Evolutionary conservation across 2,113 vertebrate species (phyloP).

Genomic region (Bostrychus sinensis): DNA sequence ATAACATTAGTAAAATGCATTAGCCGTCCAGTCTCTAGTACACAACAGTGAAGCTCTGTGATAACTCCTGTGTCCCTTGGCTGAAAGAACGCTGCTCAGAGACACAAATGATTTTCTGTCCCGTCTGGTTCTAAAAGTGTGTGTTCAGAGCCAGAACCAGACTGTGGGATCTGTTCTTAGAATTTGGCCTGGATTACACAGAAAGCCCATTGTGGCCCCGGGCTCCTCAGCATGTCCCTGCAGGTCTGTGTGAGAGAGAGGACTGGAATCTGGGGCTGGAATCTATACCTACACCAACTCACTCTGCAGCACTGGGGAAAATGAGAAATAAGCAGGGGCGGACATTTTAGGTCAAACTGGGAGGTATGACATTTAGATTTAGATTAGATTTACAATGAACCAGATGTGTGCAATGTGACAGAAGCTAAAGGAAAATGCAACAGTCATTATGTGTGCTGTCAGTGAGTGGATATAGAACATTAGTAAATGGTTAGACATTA

Average conservation of each 20-base stretch:
- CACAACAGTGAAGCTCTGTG: no score
- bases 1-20: no score
- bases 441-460: neutral
- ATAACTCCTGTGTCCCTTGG: neutral
- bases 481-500: neutral
- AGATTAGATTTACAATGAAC: no score
- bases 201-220: slow-evolving; percentile 53
- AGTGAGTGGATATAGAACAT: neutral
- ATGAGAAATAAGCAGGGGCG: neutral
- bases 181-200: slow-evolving; percentile 34
- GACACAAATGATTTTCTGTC: slow-evolving; percentile 18
- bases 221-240: slow-evolving; percentile 63
- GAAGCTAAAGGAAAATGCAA: no score
- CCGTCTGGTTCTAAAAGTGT: neutral
- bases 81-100: neutral
- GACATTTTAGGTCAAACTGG: neutral
- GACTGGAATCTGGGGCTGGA: slow-evolving; percentile 58
- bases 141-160: slow-evolving; percentile 17
- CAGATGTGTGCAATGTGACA: no score
- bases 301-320: neutral
- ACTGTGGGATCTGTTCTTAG: slow-evolving; percentile 4
- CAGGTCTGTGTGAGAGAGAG: slow-evolving; percentile 62
- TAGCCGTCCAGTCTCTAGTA: no score
- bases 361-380: neutral
- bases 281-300: neutral